Base-by-base conservation (phyloP, 2,113 vertebrate species). In the Cyanoliseus patagonus region DNA sequence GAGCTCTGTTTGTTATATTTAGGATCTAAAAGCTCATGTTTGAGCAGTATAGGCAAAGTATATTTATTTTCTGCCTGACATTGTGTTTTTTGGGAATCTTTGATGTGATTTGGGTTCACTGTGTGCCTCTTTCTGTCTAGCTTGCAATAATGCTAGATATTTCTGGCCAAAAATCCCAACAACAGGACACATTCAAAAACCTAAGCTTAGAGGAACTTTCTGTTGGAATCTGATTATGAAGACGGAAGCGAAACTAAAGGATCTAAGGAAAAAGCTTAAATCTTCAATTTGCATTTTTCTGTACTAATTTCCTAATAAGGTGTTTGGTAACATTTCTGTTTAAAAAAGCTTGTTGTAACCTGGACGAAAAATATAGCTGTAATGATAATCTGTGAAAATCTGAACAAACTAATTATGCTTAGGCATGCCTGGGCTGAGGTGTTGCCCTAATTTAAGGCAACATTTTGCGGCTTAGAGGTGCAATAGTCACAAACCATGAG, bases 371-470 rank as follows among this genome's bases (percentile, higher is more conserved):
- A 92, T 83, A 81, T 85, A 59, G 47, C 13, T 94, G 63, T 41
- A 94, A 94, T 63, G 92, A 72, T 86, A 86, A 74, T 72, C 76
- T 84, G 37, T 75, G 55, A 84, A 94, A 90, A 41, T 59, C 86
- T 91, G 55, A 94, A 88, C 51, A 88, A 91, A 67, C 46, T 78
- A 74, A 86, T 94, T 90, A 84, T 91, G 68, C 67, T 91, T 88
- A 81, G 76, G 37, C 83, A 78, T 84, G 92, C 73, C 83, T 88
- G 51, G 91, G 69, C 69, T 92, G 83, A 97, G 94, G 91, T 94
- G 83, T 75, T 94, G 51, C 46, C 33, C 35, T 86, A 91, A 93
- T 95, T 83, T 75, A 94, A 86, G 77, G 51, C 55, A 96, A 91
- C 39, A 61, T 84, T 88, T 94, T 94, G 88, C 51, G 59, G 80